Evolutionary conservation across 1,140 invertebrate species (phyloP).

Genomic region (Rhyzopertha dominica): DNA sequence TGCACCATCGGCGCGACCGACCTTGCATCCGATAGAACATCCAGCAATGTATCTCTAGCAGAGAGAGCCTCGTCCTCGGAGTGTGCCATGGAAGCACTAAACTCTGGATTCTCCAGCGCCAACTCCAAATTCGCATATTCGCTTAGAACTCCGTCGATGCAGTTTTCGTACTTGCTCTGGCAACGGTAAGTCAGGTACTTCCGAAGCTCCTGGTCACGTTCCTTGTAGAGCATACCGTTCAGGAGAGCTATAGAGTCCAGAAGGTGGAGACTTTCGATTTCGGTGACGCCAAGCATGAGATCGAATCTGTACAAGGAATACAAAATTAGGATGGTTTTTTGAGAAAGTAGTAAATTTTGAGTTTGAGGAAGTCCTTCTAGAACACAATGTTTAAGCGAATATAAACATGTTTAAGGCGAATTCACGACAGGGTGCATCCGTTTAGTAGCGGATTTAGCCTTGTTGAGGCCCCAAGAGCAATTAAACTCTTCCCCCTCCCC

Average conservation of each 20-base stretch:
- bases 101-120: constrained; percentile 48
- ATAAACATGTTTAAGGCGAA: no score
- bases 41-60: constrained; percentile 72
- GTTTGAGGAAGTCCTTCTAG: no score
- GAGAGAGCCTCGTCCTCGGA: constrained; percentile 44
- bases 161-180: constrained; percentile 57
- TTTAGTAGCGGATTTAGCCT: no score
- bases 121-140: no score
- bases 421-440: no score
- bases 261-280: constrained; percentile 80
- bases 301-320: constrained; percentile 61
- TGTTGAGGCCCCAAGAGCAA: no score
- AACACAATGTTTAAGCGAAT: no score
- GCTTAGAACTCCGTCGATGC: constrained; percentile 59
- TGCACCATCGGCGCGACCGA: constrained; percentile 68
- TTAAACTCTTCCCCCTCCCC: no score
- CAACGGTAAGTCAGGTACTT: constrained; percentile 66
- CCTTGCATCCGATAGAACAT: constrained; percentile 82
- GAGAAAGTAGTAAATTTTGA: no score
- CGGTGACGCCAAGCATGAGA: constrained; percentile 82
- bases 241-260: constrained; percentile 70
- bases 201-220: constrained; percentile 71
- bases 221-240: constrained; percentile 71
- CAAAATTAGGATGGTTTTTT: no score
- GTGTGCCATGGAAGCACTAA: constrained; percentile 56